These are phyloP conservation scores for Oedothorax gibbosus DNA, from an alignment of 1,140 invertebrate species.

Conservation along the genomic window DNA sequence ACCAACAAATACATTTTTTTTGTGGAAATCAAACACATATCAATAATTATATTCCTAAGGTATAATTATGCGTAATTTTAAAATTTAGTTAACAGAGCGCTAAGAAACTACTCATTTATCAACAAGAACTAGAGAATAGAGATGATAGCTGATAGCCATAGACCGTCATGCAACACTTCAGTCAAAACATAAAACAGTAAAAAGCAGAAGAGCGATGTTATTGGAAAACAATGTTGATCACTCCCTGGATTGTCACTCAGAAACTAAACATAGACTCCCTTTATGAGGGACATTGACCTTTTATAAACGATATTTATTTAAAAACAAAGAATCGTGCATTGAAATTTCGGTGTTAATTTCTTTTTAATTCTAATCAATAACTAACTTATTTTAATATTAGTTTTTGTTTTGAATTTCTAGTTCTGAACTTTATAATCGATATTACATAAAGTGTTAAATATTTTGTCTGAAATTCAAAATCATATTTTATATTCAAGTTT, in stretches of 20 bases:
- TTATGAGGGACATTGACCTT: conserved; percentile 42
- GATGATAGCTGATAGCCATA: background rate
- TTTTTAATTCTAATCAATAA: too few relatives aligned
- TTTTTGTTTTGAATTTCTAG: too few relatives aligned
- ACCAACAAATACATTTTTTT: conserved; percentile 23
- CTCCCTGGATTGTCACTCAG: conserved; percentile 27
- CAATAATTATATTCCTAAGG: conserved; percentile 1
- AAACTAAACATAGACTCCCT: conserved; percentile 49
- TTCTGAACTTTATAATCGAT: too few relatives aligned
- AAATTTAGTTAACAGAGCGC: too few relatives aligned
- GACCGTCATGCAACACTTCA: conserved; percentile 39
- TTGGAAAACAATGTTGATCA: conserved; percentile 22
- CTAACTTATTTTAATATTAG: too few relatives aligned
- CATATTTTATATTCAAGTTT: too few relatives aligned
- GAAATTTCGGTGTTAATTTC: too few relatives aligned
- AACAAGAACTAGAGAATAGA: background rate
- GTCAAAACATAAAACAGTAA: background rate
- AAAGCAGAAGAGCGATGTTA: conserved; percentile 24
- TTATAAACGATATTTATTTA: background rate
- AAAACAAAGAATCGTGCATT: background rate
- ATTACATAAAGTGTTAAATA: too few relatives aligned
- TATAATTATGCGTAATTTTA: too few relatives aligned
- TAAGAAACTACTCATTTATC: too few relatives aligned
- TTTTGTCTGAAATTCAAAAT: too few relatives aligned
- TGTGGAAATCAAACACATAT: background rate